A percentile compares a stretch with the other conserved stretches of the same genome.
These are phyloP conservation scores for Cryptops parisi DNA, from an alignment of 2,888 invertebrate species.

Conservation along the genomic window DNA sequence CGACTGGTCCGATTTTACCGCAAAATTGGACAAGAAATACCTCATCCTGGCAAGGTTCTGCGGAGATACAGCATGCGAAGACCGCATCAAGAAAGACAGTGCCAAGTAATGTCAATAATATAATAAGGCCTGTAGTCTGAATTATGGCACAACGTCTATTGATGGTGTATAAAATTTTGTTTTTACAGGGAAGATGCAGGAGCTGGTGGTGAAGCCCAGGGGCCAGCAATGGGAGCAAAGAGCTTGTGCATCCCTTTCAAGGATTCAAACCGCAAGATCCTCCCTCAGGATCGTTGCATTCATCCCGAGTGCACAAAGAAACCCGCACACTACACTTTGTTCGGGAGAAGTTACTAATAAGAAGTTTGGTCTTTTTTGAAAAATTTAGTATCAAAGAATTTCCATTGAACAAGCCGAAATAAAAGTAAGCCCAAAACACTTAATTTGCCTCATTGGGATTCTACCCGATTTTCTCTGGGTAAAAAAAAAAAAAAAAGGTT, in stretches of 20 bases:
- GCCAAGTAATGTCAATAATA: slow-evolving; percentile 45
- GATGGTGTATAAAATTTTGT: slow-evolving; percentile 1
- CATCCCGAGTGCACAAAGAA: slow-evolving; percentile 65
- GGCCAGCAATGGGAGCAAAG: slow-evolving; percentile 97
- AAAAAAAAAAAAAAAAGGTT: no score
- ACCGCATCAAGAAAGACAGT: slow-evolving; percentile 88
- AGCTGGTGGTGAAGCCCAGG: slow-evolving; percentile 43
- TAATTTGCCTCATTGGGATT: no score
- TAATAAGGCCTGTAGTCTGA: neutral
- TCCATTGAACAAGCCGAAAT: neutral
- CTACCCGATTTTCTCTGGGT: no score
- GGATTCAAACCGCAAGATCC: slow-evolving; percentile 50
- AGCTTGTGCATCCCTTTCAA: slow-evolving; percentile 93
- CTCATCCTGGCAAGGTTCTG: slow-evolving; percentile 93
- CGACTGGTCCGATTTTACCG: slow-evolving; percentile 67
- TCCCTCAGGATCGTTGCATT: slow-evolving; percentile 58
- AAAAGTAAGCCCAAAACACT: no score
- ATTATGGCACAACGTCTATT: neutral
- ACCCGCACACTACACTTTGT: slow-evolving; percentile 74
- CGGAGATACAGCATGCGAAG: slow-evolving; percentile 76
- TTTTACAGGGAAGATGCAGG: slow-evolving; percentile 42
- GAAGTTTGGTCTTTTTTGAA: neutral
- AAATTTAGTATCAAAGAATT: neutral
- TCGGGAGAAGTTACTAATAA: slow-evolving; percentile 84
- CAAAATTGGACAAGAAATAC: slow-evolving; percentile 68